A percentile compares a stretch with the other conserved stretches of the same genome.
Conservation (phyloP, 2,113 vertebrate genomes). For the Euleptes europaea region DNA sequence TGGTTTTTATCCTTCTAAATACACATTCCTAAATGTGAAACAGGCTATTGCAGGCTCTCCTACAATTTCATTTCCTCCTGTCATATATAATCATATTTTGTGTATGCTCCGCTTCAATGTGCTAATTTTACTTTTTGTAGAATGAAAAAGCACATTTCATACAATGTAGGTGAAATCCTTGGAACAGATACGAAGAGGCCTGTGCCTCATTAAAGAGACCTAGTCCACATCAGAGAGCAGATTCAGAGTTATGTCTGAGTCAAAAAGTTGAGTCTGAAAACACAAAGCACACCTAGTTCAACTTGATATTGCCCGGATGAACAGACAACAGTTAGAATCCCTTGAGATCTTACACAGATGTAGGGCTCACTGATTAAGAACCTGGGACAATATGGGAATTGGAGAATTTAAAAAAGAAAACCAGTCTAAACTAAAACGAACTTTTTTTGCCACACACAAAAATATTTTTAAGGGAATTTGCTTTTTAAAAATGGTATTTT, state of each 20-base stretch:
- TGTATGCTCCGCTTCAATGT: constrained; percentile 9
- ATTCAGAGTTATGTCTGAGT: constrained; percentile 1
- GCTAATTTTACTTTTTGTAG: constrained; percentile 37
- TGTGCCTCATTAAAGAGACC: constrained; percentile 11
- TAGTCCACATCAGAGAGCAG: neutral
- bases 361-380: neutral
- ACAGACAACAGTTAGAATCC: neutral
- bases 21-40: constrained; percentile 2
- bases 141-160: neutral
- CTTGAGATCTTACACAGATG: neutral
- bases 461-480: neutral
- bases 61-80: constrained; percentile 41
- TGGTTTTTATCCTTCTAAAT: constrained; percentile 3
- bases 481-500: no score
- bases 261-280: neutral
- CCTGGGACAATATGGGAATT: neutral
- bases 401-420: neutral
- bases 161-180: constrained; percentile 20
- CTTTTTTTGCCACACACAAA: neutral
- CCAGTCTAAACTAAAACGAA: neutral
- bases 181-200: constrained; percentile 18
- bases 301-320: neutral
- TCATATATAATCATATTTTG: constrained; percentile 15
- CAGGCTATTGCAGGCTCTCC: neutral
- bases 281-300: neutral